Evolutionary conservation across 2,797 vertebrate species (phyloP), one percentile per base, ranked within the genome.

Genomic region (Taeniopygia guttata): DNA sequence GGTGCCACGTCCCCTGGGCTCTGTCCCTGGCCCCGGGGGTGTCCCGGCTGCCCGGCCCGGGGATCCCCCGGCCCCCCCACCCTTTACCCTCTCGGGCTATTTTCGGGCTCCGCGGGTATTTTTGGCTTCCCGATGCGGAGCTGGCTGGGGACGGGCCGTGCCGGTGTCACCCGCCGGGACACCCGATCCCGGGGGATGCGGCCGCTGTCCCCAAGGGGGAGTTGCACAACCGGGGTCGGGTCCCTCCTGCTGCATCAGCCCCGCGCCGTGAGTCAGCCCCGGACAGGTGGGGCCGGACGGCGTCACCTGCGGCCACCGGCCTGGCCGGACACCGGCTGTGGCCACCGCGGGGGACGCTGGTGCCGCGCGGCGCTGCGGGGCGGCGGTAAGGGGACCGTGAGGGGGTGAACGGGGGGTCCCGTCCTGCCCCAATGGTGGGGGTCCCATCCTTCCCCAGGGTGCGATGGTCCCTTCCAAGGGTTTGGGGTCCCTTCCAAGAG

Each of bases 51-150:
- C 26, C 58, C 36, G 58, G 22, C 34, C n/a, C 40, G 9, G 59
- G 78, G 74, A 54, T 60, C 45, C 66, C 64, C 17, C 13, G 2
- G 4, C 38, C 29, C n/a, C 67, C 32, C 51, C 29, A 13, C 51
- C 73, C 56, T 93, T 94, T 81, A 66, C 67, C 0, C 30, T 7
- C 79, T 20, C 10, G 22, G 68, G 73, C 91, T 95, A 93, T 95
- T 95, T 91, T 83, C 38, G 36, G 11, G 68, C 48, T 43, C 43
- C 16, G 17, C 7, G 58, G 81, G 84, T 93, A 95, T 95, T 95
- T 95, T 91, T 93, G 94, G 91, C 88, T 8, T 2, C 52, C 27
- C 14, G 30, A 45, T 78, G 84, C 5, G 56, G 51, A 55, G 66
- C 80, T 26, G 9, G 19, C 3, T 45, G 87, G 90, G 84, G 60